Evolutionary conservation across 53 echinoderm and acorn worm species (phyloP).

Genomic region (Echinometra lucunter): DNA sequence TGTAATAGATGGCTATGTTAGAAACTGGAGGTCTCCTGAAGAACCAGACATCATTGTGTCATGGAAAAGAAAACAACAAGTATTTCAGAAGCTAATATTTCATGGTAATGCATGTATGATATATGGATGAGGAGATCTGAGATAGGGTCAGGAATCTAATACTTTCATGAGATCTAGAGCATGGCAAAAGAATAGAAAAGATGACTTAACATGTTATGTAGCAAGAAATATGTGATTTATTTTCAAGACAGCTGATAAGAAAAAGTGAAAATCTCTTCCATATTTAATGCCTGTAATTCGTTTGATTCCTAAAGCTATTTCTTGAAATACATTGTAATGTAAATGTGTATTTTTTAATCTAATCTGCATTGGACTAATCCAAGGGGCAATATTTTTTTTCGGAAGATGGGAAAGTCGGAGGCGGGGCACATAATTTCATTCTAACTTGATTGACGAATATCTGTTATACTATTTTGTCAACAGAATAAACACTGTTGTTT

Average conservation of each 20-base stretch:
- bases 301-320: neutral
- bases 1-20: neutral
- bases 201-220: neutral
- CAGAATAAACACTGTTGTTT: too few species aligned
- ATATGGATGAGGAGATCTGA: neutral
- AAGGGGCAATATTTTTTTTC: neutral
- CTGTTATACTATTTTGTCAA: too few species aligned
- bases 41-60: neutral
- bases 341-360: neutral
- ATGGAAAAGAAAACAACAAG: neutral
- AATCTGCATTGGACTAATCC: neutral
- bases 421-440: too few species aligned
- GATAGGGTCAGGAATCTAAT: neutral
- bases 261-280: slow-evolving; percentile 14
- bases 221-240: neutral
- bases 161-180: neutral
- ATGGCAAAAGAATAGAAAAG: neutral
- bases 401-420: too few species aligned
- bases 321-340: neutral
- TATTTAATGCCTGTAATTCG: neutral
- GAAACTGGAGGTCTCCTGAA: too few species aligned
- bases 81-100: neutral
- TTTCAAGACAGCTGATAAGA: neutral
- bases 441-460: too few species aligned
- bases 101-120: neutral